phyloP scores from a whole-genome alignment of 2,797 vertebrate species.

The Neopelma chrysocephalum region DNA sequence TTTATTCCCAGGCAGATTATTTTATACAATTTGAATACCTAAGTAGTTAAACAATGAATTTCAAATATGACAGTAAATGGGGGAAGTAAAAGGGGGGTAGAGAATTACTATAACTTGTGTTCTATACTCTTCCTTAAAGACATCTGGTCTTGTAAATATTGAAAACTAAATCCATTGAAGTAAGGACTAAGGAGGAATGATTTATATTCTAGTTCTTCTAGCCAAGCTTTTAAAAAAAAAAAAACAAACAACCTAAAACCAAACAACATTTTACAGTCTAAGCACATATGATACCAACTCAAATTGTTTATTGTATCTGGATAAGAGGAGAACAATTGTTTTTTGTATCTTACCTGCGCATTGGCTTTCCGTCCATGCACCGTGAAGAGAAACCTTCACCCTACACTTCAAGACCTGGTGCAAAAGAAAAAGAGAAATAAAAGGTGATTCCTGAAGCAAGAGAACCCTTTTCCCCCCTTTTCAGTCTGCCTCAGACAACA shows the following conservation, averaged over 20 bases:
- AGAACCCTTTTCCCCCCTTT: not conserved
- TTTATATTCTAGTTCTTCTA: not conserved
- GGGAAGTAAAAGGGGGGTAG: not conserved
- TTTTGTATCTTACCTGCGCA: conserved; percentile 86
- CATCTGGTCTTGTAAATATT: not conserved
- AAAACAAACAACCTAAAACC: not conserved
- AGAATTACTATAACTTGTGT: not conserved
- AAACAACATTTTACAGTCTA: not conserved
- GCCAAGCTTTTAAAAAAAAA: not conserved
- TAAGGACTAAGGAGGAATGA: not conserved
- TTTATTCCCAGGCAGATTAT: not conserved
- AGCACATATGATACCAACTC: not conserved
- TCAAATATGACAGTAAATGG: not conserved
- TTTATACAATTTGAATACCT: not conserved
- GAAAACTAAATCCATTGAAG: not conserved
- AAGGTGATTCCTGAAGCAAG: conserved; percentile 9
- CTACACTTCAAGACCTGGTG: conserved; percentile 61
- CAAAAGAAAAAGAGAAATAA: not conserved
- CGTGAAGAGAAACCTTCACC: conserved; percentile 80
- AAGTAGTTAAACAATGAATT: not conserved
- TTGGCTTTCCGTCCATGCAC: conserved; percentile 95
- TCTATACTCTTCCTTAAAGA: not conserved
- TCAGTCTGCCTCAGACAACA: not conserved
- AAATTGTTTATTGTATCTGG: not conserved
- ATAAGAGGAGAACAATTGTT: not conserved